Base-by-base conservation (phyloP, 1,140 invertebrate genomes). In the Hyles vespertilio region DNA sequence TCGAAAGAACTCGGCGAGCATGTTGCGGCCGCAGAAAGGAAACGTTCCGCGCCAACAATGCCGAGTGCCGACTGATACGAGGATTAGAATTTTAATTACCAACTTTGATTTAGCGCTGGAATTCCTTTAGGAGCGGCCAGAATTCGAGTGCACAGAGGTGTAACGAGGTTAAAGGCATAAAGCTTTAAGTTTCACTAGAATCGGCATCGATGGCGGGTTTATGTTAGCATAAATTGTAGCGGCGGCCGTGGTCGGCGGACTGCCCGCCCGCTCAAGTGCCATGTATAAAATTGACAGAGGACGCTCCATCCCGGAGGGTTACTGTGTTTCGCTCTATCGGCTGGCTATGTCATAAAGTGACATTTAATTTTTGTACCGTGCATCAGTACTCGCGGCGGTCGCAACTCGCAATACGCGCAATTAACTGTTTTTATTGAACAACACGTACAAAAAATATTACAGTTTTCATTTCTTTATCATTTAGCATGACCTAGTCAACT, bases 351-450 rank as follows among this genome's bases (percentile, higher is more conserved):
- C 67, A 22, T 69, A 78, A 74, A 81, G 61, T 81, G 79, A 83
- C 74, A 76, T 81, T 83, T 82, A 72, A 83, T 83, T 80, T 84
- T 80, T 80, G 67, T 72, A 71, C 67, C 67, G 64, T 55, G 51
- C 54, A 7, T n/a, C n/a, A 5, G 2, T 48, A 48, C 12, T 48
- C 46, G 36, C 36, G 36, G 5, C 8, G 36, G 36, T 40, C 22
- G 22, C 22, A 22, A 22, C 22, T 22, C 22, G 22, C 22, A 22
- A 22, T 22, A 22, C 22, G 22, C 22, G 36, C 36, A 40, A 40
- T 40, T 8, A 40, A 40, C 36, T 40, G 22, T 22, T 22, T 22
- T 40, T 40, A 40, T 40, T 5, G 5, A 40, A 40, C 8, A 5
- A 40, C 36, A 40, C 36, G 8, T 5, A 40, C 5, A 40, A 8